Base-by-base conservation (phyloP, 2,888 invertebrate species). In the Drosophila yooni region DNA sequence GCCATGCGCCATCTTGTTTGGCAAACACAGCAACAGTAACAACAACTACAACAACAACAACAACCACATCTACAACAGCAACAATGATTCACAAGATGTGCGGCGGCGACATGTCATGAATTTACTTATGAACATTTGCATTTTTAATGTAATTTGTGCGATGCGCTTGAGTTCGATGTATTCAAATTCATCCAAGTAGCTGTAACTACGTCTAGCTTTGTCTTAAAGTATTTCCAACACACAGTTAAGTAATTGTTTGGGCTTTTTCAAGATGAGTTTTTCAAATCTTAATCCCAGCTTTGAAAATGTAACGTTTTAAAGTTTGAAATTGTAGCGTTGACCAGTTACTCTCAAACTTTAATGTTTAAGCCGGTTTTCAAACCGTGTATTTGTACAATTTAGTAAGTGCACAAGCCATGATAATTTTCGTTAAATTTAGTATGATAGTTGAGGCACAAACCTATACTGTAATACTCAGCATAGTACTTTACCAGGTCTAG, bases 141-240 rank as follows among this genome's bases (percentile, higher is more conserved):
- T 88, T 82, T 89, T 89, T 79, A 88, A 88, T 88, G 88, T 88
- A 88, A 89, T 88, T 88, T 88, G 86, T 82, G 72, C 76, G 74
- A 80, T 82, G 75, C 65, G 69, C 65, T 54, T 21, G 36, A 25
- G 38, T 60, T 72, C 62, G 38, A 67, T 61, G 53, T 21, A 43
- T 40, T 27, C 43, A 62, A 56, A 66, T 66, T 33, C 27, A 59
- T 38, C 5, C 18, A 38, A 62, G 56, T 34, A 10, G 3, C 50
- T 31, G 18, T 36, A 21, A 27, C 27, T 18, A 18, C 2, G 15
- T 43, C 34, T 46, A 21, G 58, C 25, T 7, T 15, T 11, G 13
- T 15, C 21, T 52, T 27, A 13, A 46, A 25, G 21, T 3, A 33
- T 15, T 25, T 29, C 7, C 34, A 13, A 27, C 21, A 27, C 0